Base-by-base conservation (phyloP, 1,140 invertebrate genomes). In the Drosophila saltans region DNA sequence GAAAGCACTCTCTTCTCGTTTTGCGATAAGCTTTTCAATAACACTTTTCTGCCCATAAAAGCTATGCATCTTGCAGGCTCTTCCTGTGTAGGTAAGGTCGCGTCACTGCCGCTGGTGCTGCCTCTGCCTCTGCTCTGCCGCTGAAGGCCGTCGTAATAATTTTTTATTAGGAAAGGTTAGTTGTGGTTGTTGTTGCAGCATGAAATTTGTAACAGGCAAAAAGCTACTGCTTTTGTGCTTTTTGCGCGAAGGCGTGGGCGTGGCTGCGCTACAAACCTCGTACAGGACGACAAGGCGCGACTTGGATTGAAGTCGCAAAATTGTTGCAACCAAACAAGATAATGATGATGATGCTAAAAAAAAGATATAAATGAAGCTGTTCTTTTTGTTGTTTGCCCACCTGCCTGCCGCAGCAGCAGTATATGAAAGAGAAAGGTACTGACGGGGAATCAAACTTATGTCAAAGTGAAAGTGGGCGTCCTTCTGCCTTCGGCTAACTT, bases 131-230 rank as follows among this genome's bases (percentile, higher is more conserved):
- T 30, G 60, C 63, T 48, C 67, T 58, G 70, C 58, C 56, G 43
- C 80, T 88, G 82, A 86, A 86, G 83, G 82, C 80, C 82, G 80
- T 79, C 80, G 72, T 68, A 82, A 88, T 86, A 68, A 77, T 80
- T 86, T 80, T 82, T 81, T 72, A 86, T 86, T 86, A 86, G 83
- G 69, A 86, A 88, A 88, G 80, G 80, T 86, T 88, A 88, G 83
- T 88, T 86, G 82, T 83, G 69, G 76, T 83, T 82, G 68, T 72
- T 60, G 63, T 58, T 67, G 69, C 66, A 75, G 58, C 56, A 63
- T 56, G 24, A 76, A 81, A 63, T 63, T 63, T 55, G 43, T 56
- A 56, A 28, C 79, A 63, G 68, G 41, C 66, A 55, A 52, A 85
- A 86, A 86, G 82, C 78, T 81, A 71, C 45, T 55, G 16, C 68